These are phyloP conservation scores for Mormyrus proboscirostris DNA, from an alignment of 2,797 vertebrate species.

Conservation along the genomic window DNA sequence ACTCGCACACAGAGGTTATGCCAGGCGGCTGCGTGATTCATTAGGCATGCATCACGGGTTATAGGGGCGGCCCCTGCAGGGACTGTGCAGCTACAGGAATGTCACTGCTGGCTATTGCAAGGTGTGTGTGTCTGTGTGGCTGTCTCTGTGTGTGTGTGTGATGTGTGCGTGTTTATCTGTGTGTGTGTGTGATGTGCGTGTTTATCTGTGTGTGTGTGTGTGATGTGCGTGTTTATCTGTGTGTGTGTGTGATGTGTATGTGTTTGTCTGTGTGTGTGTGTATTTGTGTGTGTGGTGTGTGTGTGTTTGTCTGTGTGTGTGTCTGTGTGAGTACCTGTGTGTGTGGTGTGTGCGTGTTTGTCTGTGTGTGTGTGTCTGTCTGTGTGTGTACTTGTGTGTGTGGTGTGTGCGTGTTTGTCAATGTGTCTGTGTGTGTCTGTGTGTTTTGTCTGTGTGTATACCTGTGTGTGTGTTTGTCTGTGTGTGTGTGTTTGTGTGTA, in stretches of 20 bases:
- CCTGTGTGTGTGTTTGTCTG: slow-evolving; percentile 21
- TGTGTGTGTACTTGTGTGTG: neutral
- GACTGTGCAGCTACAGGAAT: slow-evolving; percentile 71
- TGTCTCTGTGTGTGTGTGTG: slow-evolving; percentile 26
- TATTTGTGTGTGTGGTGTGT: slow-evolving; percentile 23
- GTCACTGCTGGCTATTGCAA: slow-evolving; percentile 59
- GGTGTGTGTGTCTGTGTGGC: slow-evolving; percentile 32
- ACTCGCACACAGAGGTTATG: slow-evolving; percentile 62
- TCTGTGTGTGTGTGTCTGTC: neutral
- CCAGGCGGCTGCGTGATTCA: slow-evolving; percentile 78
- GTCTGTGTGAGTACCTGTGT: neutral
- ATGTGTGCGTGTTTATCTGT: neutral
- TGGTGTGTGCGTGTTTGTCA: neutral
- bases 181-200: neutral
- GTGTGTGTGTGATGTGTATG: slow-evolving; percentile 15
- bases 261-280: slow-evolving; percentile 25
- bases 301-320: slow-evolving; percentile 22
- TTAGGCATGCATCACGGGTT: slow-evolving; percentile 69
- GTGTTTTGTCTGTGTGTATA: slow-evolving; percentile 16
- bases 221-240: neutral
- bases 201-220: slow-evolving; percentile 27
- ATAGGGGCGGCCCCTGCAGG: slow-evolving; percentile 46
- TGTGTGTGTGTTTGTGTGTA: neutral
- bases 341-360: no score
- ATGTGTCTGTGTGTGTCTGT: slow-evolving; percentile 21